A percentile compares a stretch with the other conserved stretches of the same genome.
Conservation (phyloP, 2,888 invertebrate species). For the Netelia inedita region DNA sequence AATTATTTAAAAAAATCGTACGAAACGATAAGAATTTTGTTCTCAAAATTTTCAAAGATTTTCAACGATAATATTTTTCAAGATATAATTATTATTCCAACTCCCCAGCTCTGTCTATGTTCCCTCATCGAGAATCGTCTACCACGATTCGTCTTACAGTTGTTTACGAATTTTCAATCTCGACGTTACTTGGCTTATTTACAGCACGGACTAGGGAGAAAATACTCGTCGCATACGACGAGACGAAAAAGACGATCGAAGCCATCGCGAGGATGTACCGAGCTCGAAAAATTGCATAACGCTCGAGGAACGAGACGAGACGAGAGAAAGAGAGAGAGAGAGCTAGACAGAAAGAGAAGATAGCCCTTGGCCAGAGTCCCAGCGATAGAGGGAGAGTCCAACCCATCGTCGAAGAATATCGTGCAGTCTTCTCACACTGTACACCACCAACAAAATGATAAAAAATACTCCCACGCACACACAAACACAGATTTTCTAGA, state of each 20-base stretch:
- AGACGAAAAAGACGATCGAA: background rate
- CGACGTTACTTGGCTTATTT: background rate
- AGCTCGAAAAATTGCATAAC: constrained; percentile 75
- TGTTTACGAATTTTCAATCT: background rate
- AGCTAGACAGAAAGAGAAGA: constrained; percentile 38
- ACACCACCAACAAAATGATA: constrained; percentile 6
- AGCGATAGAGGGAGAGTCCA: constrained; percentile 52
- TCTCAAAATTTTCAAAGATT: background rate
- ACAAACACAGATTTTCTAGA: constrained; percentile 6
- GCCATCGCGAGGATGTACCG: constrained; percentile 33
- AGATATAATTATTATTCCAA: background rate
- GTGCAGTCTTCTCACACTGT: constrained; percentile 13
- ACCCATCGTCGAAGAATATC: constrained; percentile 22
- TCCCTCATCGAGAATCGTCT: background rate
- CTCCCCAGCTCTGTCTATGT: background rate
- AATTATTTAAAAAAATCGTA: too few species aligned
- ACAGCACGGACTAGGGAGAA: background rate
- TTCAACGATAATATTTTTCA: background rate
- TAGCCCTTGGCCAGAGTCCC: constrained; percentile 81
- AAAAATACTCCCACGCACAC: constrained; percentile 28
- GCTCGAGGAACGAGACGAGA: constrained; percentile 22
- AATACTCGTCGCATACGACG: background rate
- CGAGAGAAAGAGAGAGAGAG: constrained; percentile 26
- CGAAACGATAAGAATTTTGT: too few species aligned
- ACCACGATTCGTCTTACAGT: background rate